Evolutionary conservation across 2,113 vertebrate species (phyloP).

Genomic region (Orcinus orca): DNA sequence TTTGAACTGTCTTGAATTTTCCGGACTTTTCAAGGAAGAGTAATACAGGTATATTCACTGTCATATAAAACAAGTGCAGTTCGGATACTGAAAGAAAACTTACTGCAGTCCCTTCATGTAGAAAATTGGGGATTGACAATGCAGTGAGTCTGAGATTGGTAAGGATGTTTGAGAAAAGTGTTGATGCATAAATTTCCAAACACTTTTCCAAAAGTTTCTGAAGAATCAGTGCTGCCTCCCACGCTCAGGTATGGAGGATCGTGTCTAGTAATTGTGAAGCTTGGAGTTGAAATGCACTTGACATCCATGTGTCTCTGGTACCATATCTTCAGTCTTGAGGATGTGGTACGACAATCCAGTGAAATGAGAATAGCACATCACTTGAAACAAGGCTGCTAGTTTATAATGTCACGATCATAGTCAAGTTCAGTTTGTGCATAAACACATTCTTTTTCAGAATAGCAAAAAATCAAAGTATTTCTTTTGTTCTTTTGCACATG

Average conservation of each 20-base stretch:
- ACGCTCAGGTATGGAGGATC: accelerated
- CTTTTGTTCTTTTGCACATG: neutral
- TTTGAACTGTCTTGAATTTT: neutral
- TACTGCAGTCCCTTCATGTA: neutral
- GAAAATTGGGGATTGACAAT: neutral
- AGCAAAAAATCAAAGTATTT: neutral
- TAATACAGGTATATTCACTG: neutral
- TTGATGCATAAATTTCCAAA: neutral
- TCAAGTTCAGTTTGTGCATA: neutral
- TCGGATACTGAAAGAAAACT: neutral
- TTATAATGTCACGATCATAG: neutral
- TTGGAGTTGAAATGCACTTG: neutral
- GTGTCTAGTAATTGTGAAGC: accelerated
- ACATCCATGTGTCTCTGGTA: accelerated
- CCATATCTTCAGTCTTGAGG: neutral
- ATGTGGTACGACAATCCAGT: neutral
- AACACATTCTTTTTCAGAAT: neutral
- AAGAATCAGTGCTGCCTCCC: neutral
- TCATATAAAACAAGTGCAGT: neutral
- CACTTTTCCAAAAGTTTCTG: neutral
- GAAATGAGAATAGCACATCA: accelerated
- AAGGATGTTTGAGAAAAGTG: neutral
- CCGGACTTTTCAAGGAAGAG: neutral
- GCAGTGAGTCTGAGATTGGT: neutral
- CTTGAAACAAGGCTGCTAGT: neutral